phyloP scores from a whole-genome alignment of 2,888 invertebrate genomes.

The Epiblema foenella region DNA sequence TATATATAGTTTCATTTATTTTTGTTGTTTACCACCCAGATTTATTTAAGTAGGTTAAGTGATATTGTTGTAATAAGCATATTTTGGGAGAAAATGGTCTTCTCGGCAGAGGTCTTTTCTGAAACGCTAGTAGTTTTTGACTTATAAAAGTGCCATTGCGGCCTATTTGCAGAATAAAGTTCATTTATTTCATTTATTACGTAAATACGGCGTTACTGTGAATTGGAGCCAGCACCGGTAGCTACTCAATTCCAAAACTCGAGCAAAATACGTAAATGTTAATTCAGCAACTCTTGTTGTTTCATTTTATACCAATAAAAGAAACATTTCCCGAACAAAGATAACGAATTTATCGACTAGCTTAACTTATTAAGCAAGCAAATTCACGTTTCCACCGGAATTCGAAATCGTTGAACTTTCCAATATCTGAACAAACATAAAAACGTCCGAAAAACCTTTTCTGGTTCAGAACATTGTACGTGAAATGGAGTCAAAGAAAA shows the following conservation, averaged over 20 bases:
- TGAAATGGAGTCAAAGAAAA: constrained; percentile 45
- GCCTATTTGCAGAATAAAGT: too few species aligned
- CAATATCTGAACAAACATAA: constrained; percentile 35
- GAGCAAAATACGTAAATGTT: not conserved
- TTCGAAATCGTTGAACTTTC: constrained; percentile 30
- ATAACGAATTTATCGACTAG: not conserved
- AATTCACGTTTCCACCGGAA: constrained; percentile 18
- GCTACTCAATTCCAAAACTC: not conserved
- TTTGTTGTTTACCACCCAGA: too few species aligned
- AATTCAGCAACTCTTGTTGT: not conserved
- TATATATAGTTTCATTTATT: too few species aligned
- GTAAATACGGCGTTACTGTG: too few species aligned
- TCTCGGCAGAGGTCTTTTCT: too few species aligned
- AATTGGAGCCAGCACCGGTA: too few species aligned
- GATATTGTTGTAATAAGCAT: too few species aligned
- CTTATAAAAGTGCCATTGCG: too few species aligned
- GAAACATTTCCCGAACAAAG: not conserved
- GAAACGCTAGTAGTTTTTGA: too few species aligned
- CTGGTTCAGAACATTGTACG: constrained; percentile 43
- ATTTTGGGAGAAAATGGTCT: too few species aligned
- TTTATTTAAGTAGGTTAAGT: too few species aligned
- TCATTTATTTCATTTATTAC: too few species aligned
- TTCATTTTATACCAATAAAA: not conserved
- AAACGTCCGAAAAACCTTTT: constrained; percentile 40
- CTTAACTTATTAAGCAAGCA: constrained; percentile 2